Conservation (phyloP, 2,113 vertebrate species). For the Rhagologus leucostigma region DNA sequence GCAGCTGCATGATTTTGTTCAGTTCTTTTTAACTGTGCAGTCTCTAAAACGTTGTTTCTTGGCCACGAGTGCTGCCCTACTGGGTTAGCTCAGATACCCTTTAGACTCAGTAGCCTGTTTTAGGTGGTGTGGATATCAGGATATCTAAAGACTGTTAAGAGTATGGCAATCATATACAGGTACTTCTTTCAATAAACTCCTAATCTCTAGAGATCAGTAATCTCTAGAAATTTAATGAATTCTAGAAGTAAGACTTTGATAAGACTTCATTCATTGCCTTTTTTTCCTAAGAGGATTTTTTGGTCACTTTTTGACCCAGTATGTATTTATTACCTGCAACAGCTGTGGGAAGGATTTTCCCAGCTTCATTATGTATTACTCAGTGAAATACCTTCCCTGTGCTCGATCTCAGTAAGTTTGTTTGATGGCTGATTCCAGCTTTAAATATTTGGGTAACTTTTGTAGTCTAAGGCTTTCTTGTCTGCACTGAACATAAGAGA, state of each 20-base stretch:
- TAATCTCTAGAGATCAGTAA: background rate
- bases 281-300: background rate
- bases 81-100: background rate
- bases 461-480: background rate
- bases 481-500: background rate
- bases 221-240: background rate
- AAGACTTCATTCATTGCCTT: background rate
- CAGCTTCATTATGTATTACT: background rate
- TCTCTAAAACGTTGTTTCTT: background rate
- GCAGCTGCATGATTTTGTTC: background rate
- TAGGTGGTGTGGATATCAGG: background rate
- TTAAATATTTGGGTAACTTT: background rate
- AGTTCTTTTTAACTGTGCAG: background rate
- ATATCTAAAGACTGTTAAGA: background rate
- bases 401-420: background rate
- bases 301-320: background rate
- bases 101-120: background rate
- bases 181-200: background rate
- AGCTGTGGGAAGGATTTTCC: background rate
- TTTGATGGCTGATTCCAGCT: background rate
- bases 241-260: background rate
- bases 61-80: background rate
- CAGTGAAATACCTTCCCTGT: background rate
- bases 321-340: background rate
- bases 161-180: background rate